These are phyloP conservation scores for Yponomeuta malinellus DNA, from an alignment of 2,888 invertebrate genomes.

Conservation along the genomic window DNA sequence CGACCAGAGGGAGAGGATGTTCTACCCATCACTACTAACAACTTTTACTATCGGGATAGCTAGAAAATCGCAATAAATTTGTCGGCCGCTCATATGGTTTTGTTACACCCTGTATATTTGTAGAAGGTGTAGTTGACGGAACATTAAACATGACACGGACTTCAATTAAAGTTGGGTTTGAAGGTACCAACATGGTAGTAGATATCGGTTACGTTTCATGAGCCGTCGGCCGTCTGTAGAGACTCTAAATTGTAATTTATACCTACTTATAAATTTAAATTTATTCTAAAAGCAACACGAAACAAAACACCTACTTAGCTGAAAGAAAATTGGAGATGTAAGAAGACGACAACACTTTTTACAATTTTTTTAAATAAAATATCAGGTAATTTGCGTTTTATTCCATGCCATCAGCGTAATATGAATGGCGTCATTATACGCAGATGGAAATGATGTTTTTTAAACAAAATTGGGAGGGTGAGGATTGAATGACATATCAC, in stretches of 20 bases:
- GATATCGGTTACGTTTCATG: no score
- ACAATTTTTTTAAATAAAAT: conserved; percentile 52
- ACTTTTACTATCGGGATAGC: no score
- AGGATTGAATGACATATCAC: not conserved
- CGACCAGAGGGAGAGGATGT: no score
- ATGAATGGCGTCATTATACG: conserved; percentile 33
- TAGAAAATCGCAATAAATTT: no score
- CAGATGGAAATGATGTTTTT: conserved; percentile 27
- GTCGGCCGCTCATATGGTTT: no score
- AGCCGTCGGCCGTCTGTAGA: not conserved
- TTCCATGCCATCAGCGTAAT: conserved; percentile 33
- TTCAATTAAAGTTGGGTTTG: no score
- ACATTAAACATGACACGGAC: no score
- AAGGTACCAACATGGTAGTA: no score
- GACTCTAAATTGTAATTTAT: conserved; percentile 3
- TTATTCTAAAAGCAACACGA: not conserved
- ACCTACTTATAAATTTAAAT: not conserved
- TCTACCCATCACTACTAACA: no score
- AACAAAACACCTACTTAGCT: not conserved
- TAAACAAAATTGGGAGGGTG: conserved; percentile 13
- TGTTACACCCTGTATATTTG: no score
- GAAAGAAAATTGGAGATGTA: not conserved
- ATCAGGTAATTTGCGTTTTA: conserved; percentile 51
- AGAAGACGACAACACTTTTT: conserved; percentile 30
- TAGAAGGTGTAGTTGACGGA: no score